A percentile compares a stretch with the other conserved stretches of the same genome.
phyloP scores from a whole-genome alignment of 2,888 invertebrate genomes.

The Aphidoletes aphidimyza region DNA sequence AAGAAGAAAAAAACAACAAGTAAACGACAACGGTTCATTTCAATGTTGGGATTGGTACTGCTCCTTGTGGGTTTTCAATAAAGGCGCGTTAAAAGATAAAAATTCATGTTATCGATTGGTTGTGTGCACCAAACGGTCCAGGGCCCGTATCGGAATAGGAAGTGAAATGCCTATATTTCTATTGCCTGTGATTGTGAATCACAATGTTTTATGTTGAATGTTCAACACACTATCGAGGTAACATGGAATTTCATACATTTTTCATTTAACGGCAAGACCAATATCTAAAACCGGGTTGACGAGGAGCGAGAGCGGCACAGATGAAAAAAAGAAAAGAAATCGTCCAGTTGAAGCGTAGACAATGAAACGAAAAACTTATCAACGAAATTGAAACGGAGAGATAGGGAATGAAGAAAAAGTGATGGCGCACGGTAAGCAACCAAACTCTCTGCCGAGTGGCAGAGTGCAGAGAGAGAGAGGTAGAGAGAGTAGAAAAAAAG shows the following conservation, averaged over 20 bases:
- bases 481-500: background rate
- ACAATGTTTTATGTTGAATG: background rate
- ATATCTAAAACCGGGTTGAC: background rate
- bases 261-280: conserved; percentile 50
- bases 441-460: no score
- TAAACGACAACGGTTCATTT: background rate
- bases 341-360: conserved; percentile 38
- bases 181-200: conserved; percentile 34
- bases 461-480: background rate
- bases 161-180: conserved; percentile 35
- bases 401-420: conserved; percentile 15
- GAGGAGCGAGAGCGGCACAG: no score
- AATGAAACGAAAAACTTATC: conserved; percentile 52
- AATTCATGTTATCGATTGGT: conserved; percentile 52
- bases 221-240: conserved; percentile 26
- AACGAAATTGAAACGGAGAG: conserved; percentile 29
- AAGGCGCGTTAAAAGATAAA: conserved; percentile 43
- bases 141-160: background rate
- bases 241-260: conserved; percentile 36
- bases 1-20: no score
- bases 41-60: no score
- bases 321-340: background rate
- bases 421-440: no score
- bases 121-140: background rate
- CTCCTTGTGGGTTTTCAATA: conserved; percentile 12